Conservation (phyloP, 2,888 invertebrate genomes). For the Thereva nobilitata region DNA sequence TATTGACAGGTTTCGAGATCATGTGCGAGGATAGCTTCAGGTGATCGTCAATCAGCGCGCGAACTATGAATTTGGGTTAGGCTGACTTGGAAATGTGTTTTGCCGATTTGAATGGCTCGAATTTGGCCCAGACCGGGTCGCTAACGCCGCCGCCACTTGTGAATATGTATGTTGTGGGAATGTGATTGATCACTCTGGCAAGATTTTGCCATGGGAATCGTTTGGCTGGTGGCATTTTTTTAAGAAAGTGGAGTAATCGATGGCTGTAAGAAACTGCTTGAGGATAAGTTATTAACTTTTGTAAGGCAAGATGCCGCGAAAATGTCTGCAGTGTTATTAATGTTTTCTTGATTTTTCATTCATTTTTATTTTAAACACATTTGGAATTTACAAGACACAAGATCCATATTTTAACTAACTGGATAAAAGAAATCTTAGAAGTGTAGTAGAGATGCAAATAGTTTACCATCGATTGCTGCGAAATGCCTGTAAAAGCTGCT, state of each 20-base stretch:
- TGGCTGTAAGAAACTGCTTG: background rate
- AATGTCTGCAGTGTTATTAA: no score
- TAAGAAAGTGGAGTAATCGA: constrained; percentile 14
- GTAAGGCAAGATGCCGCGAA: no score
- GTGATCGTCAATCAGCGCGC: background rate
- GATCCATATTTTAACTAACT: background rate
- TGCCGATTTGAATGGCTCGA: constrained; percentile 13
- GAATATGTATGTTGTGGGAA: background rate
- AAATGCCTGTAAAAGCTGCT: background rate
- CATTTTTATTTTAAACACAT: background rate
- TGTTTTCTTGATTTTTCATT: no score
- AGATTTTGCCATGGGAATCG: constrained; percentile 21
- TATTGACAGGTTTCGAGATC: constrained; percentile 26
- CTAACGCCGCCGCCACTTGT: background rate
- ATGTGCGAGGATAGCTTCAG: constrained; percentile 5
- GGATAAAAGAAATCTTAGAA: no score
- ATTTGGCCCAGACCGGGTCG: background rate
- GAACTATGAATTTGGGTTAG: constrained; percentile 23
- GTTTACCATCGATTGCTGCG: background rate
- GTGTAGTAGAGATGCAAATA: no score
- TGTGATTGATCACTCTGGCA: constrained; percentile 23
- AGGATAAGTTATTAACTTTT: no score
- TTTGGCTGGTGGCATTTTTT: background rate
- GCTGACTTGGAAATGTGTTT: constrained; percentile 17
- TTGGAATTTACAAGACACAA: background rate